A percentile compares a stretch with the other conserved stretches of the same genome.
These are phyloP conservation scores for Psittacula echo DNA, from an alignment of 2,797 vertebrate genomes.

Conservation along the genomic window DNA sequence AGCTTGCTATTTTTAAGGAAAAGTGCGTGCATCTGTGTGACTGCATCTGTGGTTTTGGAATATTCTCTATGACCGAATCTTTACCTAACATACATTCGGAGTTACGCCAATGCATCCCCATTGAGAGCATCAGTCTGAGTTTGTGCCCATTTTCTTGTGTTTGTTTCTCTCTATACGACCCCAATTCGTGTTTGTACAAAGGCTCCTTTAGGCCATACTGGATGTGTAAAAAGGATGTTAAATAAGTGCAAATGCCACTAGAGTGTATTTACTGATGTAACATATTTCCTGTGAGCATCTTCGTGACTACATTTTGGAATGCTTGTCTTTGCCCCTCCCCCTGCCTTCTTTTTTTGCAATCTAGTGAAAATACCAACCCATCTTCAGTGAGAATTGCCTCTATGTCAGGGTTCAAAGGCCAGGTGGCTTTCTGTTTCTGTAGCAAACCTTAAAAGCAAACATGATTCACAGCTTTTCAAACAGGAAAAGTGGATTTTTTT, in stretches of 20 bases:
- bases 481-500: not conserved
- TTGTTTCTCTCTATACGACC: not conserved
- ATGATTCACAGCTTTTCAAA: not conserved
- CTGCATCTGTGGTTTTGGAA: not conserved
- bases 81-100: not conserved
- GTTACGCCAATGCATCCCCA: not conserved
- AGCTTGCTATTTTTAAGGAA: conserved; percentile 44
- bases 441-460: conserved; percentile 20
- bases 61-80: not conserved
- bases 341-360: not conserved
- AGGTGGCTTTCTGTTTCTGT: not conserved
- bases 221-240: conserved; percentile 19
- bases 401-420: not conserved
- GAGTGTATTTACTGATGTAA: conserved; percentile 37
- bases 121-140: not conserved
- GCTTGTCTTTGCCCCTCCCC: not conserved
- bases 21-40: not conserved
- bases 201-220: not conserved
- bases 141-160: not conserved
- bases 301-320: conserved; percentile 31
- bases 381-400: conserved; percentile 42
- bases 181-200: conserved; percentile 12
- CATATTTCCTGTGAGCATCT: conserved; percentile 10
- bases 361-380: not conserved
- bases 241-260: conserved; percentile 50